Evolutionary conservation across 2,797 vertebrate species (phyloP), one percentile per base, ranked within the genome.

Genomic region (Poecilia gillii): DNA sequence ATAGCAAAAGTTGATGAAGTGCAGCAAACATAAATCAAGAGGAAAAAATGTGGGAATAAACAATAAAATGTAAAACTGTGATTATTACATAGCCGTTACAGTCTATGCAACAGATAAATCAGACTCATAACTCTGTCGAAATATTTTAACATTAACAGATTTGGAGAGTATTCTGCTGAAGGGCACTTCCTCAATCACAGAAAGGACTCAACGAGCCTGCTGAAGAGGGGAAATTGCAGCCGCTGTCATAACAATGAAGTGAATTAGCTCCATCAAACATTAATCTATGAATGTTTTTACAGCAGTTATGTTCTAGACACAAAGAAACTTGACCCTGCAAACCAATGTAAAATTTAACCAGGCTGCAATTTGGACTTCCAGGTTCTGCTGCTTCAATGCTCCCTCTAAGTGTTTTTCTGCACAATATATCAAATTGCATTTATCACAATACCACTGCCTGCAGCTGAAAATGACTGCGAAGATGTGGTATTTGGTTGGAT

Each of bases 251-350:
- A 36, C 77, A 73, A 39, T 76, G n/a, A 59, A 57, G 41, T 45
- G 41, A 71, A 71, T 71, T 25, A 6, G 41, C n/a, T 71, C 68
- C 43, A 71, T 71, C 39, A 71, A 71, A 71, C 68, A 71, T 71
- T 71, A 71, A 71, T 45, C 39, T 45, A 1, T 71, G 41, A 71
- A 71, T 28, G 39, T 71, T 71, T 71, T 71, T 45, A 45, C 25
- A 71, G 41, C 68, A n/a, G 11, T 45, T 45, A 28, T 45, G 25
- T 45, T 45, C 41, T 71, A n/a, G 25, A 11, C 41, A 70, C 4
- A 45, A n/a, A 70, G 4, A 14, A 71, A 71, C 11, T 62, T 71
- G 68, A 43, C 39, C 49, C 66, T 25, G 4, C 66, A 43, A 23
- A 36, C 66, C 41, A 43, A n/a, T 14, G 12, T 71, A n/a, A 43